Conservation (phyloP, 2,888 invertebrate species). For the Glyphotaelius pellucidus region DNA sequence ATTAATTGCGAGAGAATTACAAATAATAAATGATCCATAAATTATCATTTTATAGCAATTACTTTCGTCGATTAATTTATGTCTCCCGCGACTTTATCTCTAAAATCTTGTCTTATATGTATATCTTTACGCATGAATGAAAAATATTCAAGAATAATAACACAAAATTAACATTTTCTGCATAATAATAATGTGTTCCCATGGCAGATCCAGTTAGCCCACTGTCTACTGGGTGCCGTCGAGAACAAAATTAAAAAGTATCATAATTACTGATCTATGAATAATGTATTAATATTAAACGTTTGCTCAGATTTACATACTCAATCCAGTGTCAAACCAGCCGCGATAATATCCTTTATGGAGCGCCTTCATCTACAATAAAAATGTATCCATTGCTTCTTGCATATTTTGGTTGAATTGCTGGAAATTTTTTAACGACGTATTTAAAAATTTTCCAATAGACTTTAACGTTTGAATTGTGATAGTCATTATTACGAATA, state of each 20-base stretch:
- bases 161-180: constrained; percentile 18
- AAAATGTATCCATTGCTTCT: neutral
- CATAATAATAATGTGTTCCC: constrained; percentile 10
- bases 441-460: neutral
- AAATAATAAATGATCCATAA: neutral
- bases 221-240: constrained; percentile 9
- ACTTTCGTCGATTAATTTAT: neutral
- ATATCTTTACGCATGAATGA: neutral
- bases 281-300: constrained; percentile 33
- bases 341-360: neutral
- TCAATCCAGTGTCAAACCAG: neutral
- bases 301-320: neutral
- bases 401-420: neutral
- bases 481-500: neutral
- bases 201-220: neutral
- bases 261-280: constrained; percentile 24
- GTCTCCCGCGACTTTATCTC: neutral
- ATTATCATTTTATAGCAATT: neutral
- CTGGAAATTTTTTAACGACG: neutral
- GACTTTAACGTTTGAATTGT: neutral
- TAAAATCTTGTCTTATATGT: neutral
- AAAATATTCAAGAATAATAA: constrained; percentile 34
- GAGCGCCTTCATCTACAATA: neutral
- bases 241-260: constrained; percentile 30
- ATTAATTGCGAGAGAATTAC: neutral